Evolutionary conservation across 2,888 invertebrate genomes (phyloP).

Genomic region (Nesidiocoris tenuis): DNA sequence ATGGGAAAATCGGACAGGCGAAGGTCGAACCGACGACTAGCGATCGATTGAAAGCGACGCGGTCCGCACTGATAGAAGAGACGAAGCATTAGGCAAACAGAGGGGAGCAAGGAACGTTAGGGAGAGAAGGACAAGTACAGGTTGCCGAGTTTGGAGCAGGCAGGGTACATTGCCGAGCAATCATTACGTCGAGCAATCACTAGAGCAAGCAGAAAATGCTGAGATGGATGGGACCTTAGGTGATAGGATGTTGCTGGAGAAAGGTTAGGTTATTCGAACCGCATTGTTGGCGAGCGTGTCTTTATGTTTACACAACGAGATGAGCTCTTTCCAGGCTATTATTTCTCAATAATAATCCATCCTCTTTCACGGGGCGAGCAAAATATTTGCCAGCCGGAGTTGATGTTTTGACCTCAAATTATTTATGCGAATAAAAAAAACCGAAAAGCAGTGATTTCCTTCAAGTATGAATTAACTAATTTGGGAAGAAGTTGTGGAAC

Average conservation of each 20-base stretch:
- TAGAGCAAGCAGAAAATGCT: conserved; percentile 21
- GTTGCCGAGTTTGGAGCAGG: too few relatives aligned
- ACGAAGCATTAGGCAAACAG: conserved; percentile 17
- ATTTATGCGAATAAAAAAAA: too few relatives aligned
- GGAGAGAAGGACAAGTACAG: background rate
- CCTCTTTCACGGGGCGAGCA: too few relatives aligned
- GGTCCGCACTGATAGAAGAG: background rate
- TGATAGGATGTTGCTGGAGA: background rate
- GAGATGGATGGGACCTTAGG: background rate
- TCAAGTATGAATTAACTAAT: too few relatives aligned
- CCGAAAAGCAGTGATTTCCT: too few relatives aligned
- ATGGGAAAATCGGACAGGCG: background rate
- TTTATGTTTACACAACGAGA: conserved; percentile 7
- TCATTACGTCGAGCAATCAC: conserved; percentile 28
- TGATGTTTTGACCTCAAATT: too few relatives aligned
- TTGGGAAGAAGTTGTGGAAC: too few relatives aligned
- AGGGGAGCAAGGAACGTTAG: conserved; percentile 1
- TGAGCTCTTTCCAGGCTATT: conserved; percentile 12
- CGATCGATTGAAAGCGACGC: background rate
- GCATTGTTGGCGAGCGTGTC: background rate
- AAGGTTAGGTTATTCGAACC: background rate
- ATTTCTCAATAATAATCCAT: conserved; percentile 1
- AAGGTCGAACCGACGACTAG: background rate
- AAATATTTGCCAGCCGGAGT: too few relatives aligned
- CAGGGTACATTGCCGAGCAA: background rate